Evolutionary conservation across 2,113 vertebrate genomes (phyloP), one percentile per base, ranked within the genome.

Genomic region (Heterocephalus glaber): DNA sequence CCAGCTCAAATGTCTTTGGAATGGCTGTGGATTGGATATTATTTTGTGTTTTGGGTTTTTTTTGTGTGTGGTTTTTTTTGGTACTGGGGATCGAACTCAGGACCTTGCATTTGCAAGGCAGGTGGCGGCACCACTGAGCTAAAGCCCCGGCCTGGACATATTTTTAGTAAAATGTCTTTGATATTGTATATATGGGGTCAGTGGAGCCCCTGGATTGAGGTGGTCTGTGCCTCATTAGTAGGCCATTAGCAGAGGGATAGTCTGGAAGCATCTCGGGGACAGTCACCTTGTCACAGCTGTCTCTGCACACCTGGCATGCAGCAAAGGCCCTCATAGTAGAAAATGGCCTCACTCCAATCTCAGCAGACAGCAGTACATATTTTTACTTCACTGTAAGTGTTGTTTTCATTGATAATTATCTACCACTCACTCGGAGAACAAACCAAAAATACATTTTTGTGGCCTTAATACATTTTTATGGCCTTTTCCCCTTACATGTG

Each of bases 341-440:
- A 77, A 41, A 30, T 7, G 22, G 28, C n/a, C 66, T 79, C 2
- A 61, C 88, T 47, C 47, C 35, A 11, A 0, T 92, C 93, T 96
- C 89, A 72, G 90, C 17, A 5, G 52, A 19, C 8, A 12, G 33
- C 89, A 65, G 35, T 14, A 6, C 4, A 0, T 35, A n/a, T 66
- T 63, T 93, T 72, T 49, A 74, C 52, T 82, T 87, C 17, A 47
- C 44, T 19, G 0, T 66, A 77, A 84, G 19, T 7, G 54, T 16
- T 70, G 90, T 92, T 93, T 81, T 49, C 49, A 35, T 16, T 63
- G 82, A 83, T 95, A 66, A 91, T 80, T 65, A 84, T 95, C 81
- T 85, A 56, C 92, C 60, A 74, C 24, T 44, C 49, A 38, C 90
- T 94, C 86, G 81, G 66, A 72, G 74, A 87, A 83, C 70, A 58